phyloP scores from a whole-genome alignment of 2,113 vertebrate genomes.

The Proterorhinus semilunaris region DNA sequence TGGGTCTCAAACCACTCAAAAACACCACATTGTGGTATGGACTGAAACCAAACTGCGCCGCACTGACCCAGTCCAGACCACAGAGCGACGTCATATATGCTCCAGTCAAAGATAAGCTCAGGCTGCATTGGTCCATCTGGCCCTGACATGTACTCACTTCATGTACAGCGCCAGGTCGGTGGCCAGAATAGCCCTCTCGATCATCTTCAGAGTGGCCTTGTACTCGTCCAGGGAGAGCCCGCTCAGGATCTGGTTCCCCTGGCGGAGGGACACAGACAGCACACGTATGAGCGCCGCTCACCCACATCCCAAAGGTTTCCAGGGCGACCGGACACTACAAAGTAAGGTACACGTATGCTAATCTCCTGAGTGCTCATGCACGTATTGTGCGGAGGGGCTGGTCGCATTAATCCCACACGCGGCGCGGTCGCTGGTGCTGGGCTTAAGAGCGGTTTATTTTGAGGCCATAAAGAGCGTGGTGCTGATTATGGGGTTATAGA shows the following conservation, averaged over 20 bases:
- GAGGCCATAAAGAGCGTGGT: slow-evolving; percentile 31
- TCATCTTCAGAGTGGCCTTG: slow-evolving; percentile 91
- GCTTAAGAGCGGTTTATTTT: slow-evolving; percentile 35
- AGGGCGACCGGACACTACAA: slow-evolving; percentile 11
- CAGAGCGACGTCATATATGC: too few species aligned
- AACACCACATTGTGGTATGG: too few species aligned
- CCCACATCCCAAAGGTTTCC: slow-evolving; percentile 12
- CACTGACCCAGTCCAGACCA: too few species aligned
- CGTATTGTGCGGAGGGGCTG: slow-evolving; percentile 8
- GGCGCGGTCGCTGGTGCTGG: background rate
- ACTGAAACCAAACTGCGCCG: too few species aligned
- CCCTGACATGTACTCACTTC: slow-evolving; percentile 83
- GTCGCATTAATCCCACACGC: slow-evolving; percentile 12
- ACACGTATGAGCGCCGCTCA: background rate
- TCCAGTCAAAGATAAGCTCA: too few species aligned
- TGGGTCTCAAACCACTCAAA: too few species aligned
- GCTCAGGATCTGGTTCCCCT: slow-evolving; percentile 98
- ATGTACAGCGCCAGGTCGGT: slow-evolving; percentile 95
- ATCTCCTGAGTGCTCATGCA: slow-evolving; percentile 18
- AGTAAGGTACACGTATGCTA: background rate
- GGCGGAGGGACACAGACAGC: slow-evolving; percentile 16
- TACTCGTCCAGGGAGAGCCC: slow-evolving; percentile 93
- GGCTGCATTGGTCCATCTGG: slow-evolving; percentile 25
- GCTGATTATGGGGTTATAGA: slow-evolving; percentile 26
- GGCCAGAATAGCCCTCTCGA: slow-evolving; percentile 95